These are phyloP conservation scores for Forbesichthys agassizii DNA, from an alignment of 2,113 vertebrate species.

Conservation along the genomic window DNA sequence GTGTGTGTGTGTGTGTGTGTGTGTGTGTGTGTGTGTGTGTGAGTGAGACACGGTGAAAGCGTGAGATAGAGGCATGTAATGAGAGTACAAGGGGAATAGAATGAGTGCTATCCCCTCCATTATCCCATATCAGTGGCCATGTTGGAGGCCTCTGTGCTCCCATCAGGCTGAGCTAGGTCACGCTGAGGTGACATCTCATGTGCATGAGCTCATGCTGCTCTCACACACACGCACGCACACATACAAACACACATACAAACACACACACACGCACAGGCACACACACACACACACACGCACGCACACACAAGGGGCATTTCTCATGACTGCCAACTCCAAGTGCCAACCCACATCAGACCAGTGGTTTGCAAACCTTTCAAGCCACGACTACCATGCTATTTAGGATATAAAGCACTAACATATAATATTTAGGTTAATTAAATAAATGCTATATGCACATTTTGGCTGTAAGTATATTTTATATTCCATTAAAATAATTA, in stretches of 20 bases:
- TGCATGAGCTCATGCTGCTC: not conserved
- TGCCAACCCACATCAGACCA: no score
- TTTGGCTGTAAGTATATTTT: no score
- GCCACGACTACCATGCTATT: no score
- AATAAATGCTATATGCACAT: no score
- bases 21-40: conserved; percentile 18
- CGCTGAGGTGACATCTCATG: conserved; percentile 19
- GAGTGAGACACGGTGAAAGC: conserved; percentile 8
- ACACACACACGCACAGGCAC: conserved; percentile 22
- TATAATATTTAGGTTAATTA: no score
- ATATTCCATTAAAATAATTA: no score
- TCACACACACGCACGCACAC: conserved; percentile 1
- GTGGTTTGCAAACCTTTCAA: no score
- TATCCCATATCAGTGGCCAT: conserved; percentile 39
- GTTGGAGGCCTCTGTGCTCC: conserved; percentile 18
- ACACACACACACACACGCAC: not conserved
- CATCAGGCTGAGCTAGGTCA: conserved; percentile 34
- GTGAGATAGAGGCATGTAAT: conserved; percentile 32
- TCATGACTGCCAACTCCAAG: not conserved
- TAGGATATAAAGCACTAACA: no score
- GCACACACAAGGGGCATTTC: conserved; percentile 16
- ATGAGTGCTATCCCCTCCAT: conserved; percentile 47
- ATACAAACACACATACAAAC: not conserved
- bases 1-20: conserved; percentile 11
- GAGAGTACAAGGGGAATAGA: conserved; percentile 25